These are phyloP conservation scores for Brenthis ino DNA, from an alignment of 2,888 invertebrate genomes.

Conservation along the genomic window DNA sequence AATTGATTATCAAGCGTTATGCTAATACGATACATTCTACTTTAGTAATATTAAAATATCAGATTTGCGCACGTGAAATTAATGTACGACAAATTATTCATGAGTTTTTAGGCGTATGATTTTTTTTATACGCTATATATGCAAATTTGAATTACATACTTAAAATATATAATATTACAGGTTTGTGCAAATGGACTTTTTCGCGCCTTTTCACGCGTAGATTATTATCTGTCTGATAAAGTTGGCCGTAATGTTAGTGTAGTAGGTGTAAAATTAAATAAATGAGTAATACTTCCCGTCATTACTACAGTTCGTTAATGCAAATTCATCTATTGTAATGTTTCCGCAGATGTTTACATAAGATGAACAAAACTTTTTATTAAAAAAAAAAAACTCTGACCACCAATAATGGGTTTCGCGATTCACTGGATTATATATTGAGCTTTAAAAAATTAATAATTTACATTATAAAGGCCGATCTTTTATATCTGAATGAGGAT, in stretches of 20 bases:
- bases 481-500: neutral
- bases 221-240: slow-evolving; percentile 42
- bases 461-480: neutral
- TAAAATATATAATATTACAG: slow-evolving; percentile 25
- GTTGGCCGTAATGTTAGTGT: slow-evolving; percentile 35
- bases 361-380: slow-evolving; percentile 31
- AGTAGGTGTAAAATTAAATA: slow-evolving; percentile 45
- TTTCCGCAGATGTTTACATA: slow-evolving; percentile 39
- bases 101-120: slow-evolving; percentile 27
- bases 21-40: neutral
- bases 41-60: slow-evolving; percentile 12
- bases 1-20: slow-evolving; percentile 7
- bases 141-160: slow-evolving; percentile 23
- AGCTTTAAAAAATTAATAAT: slow-evolving; percentile 10
- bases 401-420: slow-evolving; percentile 14
- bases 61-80: slow-evolving; percentile 22
- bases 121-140: slow-evolving; percentile 18
- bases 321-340: slow-evolving; percentile 42
- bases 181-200: slow-evolving; percentile 35
- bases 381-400: slow-evolving; percentile 17
- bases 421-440: slow-evolving; percentile 16
- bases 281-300: slow-evolving; percentile 47
- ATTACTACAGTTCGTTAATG: slow-evolving; percentile 44
- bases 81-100: slow-evolving; percentile 27
- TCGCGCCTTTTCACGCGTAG: slow-evolving; percentile 40